A percentile compares a stretch with the other conserved stretches of the same genome.
Conservation (phyloP, 2,888 invertebrate genomes). For the Epinotia nisella region DNA sequence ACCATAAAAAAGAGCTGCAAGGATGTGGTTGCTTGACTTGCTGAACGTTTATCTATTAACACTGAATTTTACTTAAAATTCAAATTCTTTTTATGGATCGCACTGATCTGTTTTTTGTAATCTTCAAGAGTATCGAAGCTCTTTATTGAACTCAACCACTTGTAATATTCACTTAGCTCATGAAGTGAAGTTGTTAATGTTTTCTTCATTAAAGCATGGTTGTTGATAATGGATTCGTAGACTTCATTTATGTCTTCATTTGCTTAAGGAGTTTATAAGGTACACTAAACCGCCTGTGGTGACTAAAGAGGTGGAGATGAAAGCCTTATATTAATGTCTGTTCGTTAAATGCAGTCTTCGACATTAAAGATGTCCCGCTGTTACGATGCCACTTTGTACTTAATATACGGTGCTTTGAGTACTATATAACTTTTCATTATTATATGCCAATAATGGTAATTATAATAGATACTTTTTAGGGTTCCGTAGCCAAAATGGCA, state of each 20-base stretch:
- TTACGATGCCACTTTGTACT: conserved; percentile 23
- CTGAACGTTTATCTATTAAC: no score
- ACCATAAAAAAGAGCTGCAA: background rate
- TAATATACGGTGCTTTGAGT: background rate
- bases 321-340: conserved; percentile 26
- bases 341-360: conserved; percentile 14
- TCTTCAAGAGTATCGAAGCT: conserved; percentile 5
- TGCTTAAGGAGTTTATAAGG: conserved; percentile 28
- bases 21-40: background rate
- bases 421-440: background rate
- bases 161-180: conserved; percentile 17
- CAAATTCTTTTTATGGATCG: background rate
- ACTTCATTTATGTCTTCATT: conserved; percentile 29
- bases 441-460: background rate
- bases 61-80: background rate
- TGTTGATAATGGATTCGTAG: conserved; percentile 21
- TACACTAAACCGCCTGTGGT: conserved; percentile 40
- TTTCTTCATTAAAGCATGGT: conserved; percentile 14
- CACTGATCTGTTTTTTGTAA: background rate
- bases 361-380: conserved; percentile 19
- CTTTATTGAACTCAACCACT: conserved; percentile 16
- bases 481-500: no score
- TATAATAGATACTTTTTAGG: no score
- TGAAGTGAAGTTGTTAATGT: conserved; percentile 5
- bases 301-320: conserved; percentile 26